Conservation (phyloP, 2,888 invertebrate genomes). For the Entomobrya proxima region DNA sequence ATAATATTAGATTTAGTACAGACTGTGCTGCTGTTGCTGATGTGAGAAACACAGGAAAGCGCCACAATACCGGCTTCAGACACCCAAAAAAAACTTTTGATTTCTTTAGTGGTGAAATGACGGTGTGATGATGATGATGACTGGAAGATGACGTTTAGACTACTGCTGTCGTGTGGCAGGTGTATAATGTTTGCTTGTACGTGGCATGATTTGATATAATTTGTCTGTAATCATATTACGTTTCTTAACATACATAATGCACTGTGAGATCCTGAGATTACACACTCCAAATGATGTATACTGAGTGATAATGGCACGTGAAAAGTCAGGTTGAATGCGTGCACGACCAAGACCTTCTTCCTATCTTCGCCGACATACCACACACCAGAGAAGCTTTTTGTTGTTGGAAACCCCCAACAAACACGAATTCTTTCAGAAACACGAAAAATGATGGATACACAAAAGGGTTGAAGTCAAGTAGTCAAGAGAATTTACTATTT, state of each 20-base stretch:
- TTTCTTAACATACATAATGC: conserved; percentile 22
- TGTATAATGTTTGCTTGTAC: conserved; percentile 9
- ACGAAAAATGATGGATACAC: neutral
- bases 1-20: neutral
- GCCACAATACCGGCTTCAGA: conserved; percentile 15
- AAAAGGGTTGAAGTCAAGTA: conserved; percentile 36
- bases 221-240: conserved; percentile 25
- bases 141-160: neutral
- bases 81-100: conserved; percentile 26
- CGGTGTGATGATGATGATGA: neutral
- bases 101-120: neutral
- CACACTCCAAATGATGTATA: conserved; percentile 22
- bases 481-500: conserved; percentile 9
- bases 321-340: conserved; percentile 29
- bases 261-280: conserved; percentile 25
- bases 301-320: conserved; percentile 31
- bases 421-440: neutral
- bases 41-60: conserved; percentile 6
- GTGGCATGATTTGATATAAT: conserved; percentile 42
- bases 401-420: conserved; percentile 18
- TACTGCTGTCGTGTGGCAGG: conserved; percentile 53
- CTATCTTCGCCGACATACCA: neutral
- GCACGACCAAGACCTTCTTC: conserved; percentile 13
- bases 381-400: too few species aligned
- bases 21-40: neutral